Percentiles rank a stretch among this genome's conserved stretches.
Evolutionary conservation across 2,113 vertebrate species (phyloP).

Genomic region (Cercopithecus mona): DNA sequence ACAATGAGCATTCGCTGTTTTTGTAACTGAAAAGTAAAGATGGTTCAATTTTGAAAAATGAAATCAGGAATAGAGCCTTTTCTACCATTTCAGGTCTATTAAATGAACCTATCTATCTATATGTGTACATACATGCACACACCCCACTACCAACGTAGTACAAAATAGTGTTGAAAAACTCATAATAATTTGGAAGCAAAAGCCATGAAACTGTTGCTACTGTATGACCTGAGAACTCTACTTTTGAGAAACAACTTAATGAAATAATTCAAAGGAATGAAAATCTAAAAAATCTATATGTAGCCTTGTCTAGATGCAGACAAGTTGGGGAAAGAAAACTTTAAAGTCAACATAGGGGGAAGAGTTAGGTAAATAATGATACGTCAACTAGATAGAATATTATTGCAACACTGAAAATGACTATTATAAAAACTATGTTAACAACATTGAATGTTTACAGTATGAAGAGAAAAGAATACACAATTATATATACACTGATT

Average conservation of each 20-base stretch:
- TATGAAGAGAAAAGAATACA: constrained; percentile 39
- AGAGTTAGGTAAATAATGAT: constrained; percentile 38
- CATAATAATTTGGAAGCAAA: neutral
- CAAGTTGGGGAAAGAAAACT: neutral
- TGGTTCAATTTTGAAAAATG: constrained; percentile 5
- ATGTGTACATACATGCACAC: neutral
- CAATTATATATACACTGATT: constrained; percentile 24
- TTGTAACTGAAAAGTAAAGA: constrained; percentile 41
- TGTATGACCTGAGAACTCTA: neutral
- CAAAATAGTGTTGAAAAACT: neutral
- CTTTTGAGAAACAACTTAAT: neutral
- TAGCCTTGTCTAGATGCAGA: neutral
- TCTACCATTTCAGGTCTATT: neutral
- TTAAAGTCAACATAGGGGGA: neutral
- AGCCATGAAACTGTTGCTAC: constrained; percentile 7
- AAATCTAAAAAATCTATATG: neutral
- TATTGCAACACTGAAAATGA: constrained; percentile 37
- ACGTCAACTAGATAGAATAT: neutral
- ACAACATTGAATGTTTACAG: constrained; percentile 31
- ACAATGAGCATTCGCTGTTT: constrained; percentile 12
- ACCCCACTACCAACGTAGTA: neutral
- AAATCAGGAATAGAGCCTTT: neutral
- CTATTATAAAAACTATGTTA: constrained; percentile 36
- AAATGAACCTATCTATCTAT: neutral
- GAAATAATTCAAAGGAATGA: constrained; percentile 48